Evolutionary conservation across 2,888 invertebrate genomes (phyloP), one percentile per base, ranked within the genome.

Genomic region (Papilio demoleus): DNA sequence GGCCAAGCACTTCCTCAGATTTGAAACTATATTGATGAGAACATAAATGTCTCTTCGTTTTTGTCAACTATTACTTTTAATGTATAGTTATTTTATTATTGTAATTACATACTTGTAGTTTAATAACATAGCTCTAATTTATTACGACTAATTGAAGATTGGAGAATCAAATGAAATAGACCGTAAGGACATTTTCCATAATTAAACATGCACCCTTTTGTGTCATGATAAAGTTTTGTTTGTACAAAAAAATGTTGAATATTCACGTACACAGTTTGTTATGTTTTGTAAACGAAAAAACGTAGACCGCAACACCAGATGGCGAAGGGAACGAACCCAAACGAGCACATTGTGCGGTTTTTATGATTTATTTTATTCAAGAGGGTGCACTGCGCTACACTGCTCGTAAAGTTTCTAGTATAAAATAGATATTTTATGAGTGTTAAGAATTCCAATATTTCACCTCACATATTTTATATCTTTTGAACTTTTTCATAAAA

Each of bases 351-450:
- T 58, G 22, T 56, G 40, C 45, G 45, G 58, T 22, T 65, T 65
- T 58, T 65, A 65, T 59, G 58, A 65, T 65, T 56, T 65, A 56
- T 27, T 45, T 59, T 42, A 59, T 59, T 65, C 42, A 45, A 65
- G 42, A 45, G 58, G 42, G 53, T 31, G 42, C 31, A 65, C 22
- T 34, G 40, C 19, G 58, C 42, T 45, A 45, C 22, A 17, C 12
- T n/a, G 34, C 31, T 59, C 58, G 34, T 65, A 65, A 65, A 65
- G 24, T 8, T 24, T 62, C 22, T 24, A 45, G 31, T 45, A 62
- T n/a, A 61, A 65, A 56, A 40, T 58, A 65, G 19, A 65, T 5
- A 42, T 31, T 65, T 40, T 42, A 58, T 42, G 19, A 2, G 19
- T 42, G 56, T 17, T 65, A 31, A 56, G 65, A 17, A 65, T 19